A percentile compares a stretch with the other conserved stretches of the same genome.
phyloP scores from a whole-genome alignment of 1,140 invertebrate species.

The Chironomus tepperi region DNA sequence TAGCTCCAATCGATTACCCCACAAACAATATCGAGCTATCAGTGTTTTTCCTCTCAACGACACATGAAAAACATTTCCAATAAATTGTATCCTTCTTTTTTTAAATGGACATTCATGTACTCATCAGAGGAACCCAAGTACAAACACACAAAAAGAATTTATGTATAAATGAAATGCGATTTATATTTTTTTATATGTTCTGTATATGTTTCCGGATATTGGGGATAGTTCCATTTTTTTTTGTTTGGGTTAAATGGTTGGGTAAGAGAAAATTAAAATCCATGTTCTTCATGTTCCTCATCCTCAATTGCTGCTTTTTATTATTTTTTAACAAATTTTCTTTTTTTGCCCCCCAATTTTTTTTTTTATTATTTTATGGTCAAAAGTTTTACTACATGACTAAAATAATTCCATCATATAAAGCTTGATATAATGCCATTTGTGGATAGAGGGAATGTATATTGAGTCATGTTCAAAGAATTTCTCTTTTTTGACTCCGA shows the following conservation, averaged over 20 bases:
- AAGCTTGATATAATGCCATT: not conserved
- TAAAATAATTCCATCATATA: not conserved
- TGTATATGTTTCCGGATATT: not conserved
- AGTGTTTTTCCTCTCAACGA: not conserved
- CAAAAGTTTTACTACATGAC: not conserved
- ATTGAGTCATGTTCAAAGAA: too few species aligned
- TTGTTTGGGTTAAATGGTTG: not conserved
- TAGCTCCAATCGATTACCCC: too few species aligned
- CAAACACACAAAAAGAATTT: not conserved
- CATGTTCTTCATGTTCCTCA: not conserved
- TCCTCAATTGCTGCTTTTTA: not conserved
- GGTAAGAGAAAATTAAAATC: conserved; percentile 8
- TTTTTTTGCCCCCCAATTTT: too few species aligned
- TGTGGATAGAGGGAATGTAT: too few species aligned
- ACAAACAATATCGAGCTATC: too few species aligned
- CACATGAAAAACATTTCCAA: conserved; percentile 20
- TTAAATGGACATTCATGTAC: conserved; percentile 20
- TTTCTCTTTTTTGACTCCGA: too few species aligned
- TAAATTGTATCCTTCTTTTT: conserved; percentile 14
- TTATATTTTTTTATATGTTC: not conserved
- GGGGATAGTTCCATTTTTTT: not conserved
- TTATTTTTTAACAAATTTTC: too few species aligned
- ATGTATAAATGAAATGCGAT: not conserved
- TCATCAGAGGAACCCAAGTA: not conserved
- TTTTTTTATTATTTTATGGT: too few species aligned